Base-by-base conservation (phyloP, 2,113 vertebrate species). In the Toxostoma redivivum region DNA sequence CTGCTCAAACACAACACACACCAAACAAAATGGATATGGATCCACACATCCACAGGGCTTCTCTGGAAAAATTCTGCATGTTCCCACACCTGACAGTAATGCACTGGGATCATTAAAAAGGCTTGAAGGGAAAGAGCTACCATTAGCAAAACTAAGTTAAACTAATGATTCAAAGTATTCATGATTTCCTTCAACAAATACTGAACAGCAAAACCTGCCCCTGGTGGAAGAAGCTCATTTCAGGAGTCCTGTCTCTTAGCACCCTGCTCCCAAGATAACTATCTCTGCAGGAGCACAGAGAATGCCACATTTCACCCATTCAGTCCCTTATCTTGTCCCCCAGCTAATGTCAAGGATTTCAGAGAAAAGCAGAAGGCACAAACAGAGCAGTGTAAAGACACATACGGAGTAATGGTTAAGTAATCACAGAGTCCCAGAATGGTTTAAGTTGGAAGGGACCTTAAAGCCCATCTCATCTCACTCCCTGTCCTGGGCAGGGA, bases 21-120 rank as follows among this genome's bases (percentile, higher is more conserved):
- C 5, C 4, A 9, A 78, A n/a, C 57, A 51, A 35, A 8, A 76
- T 22, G 0, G 1, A 57, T 47, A 40, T 0, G 1, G 48, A 60
- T 70, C 27, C 37, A 51, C 31, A 72, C 0, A 5, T 44, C 22
- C 50, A 50, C 0, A 0, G 12, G 28, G 31, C 27, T 66, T 33
- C 35, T 30, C 42, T 45, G 35, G n/a, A 56, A 76, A 85, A 91
- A 18, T 22, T 81, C 31, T 30, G 20, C 28, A 24, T 14, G 27
- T 21, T 76, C 74, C 79, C 11, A 12, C 44, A 45, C 73, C 7
- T 23, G 57, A 50, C 60, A 92, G n/a, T 5, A 65, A 51, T 5
- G 5, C 47, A 51, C 19, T 15, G 25, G 23, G 37, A 64, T 45
- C 7, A 60, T 2, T 8, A 51, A 35, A 69, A 58, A 48, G 2